phyloP scores from a whole-genome alignment of 2,113 vertebrate genomes.

The Andinoacara biseriatus region DNA sequence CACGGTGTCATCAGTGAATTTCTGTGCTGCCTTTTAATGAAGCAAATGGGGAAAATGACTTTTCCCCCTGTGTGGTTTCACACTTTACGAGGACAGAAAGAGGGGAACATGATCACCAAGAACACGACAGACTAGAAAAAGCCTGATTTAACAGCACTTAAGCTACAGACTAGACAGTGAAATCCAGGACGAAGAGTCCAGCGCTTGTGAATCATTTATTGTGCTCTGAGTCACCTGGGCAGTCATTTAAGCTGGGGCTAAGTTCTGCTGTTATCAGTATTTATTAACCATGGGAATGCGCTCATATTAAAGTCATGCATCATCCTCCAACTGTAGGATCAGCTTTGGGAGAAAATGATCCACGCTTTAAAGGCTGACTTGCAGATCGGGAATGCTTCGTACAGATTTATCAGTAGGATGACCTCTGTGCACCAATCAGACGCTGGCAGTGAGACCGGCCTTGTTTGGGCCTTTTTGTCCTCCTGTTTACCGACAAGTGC shows the following conservation, averaged over 20 bases:
- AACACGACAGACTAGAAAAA: constrained; percentile 70
- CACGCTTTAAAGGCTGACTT: constrained; percentile 10
- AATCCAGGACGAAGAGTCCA: constrained; percentile 70
- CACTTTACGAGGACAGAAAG: constrained; percentile 72
- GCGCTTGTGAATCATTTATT: constrained; percentile 78
- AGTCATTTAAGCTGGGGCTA: constrained; percentile 9
- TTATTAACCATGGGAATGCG: background rate
- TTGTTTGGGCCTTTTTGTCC: constrained; percentile 22
- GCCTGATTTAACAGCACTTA: constrained; percentile 81
- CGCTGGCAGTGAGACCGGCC: constrained; percentile 36
- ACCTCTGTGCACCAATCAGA: constrained; percentile 53
- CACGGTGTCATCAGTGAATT: background rate
- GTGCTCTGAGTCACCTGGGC: background rate
- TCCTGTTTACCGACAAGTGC: constrained; percentile 51
- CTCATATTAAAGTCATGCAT: background rate
- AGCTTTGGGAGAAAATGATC: background rate
- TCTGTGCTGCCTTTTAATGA: background rate
- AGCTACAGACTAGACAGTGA: constrained; percentile 70
- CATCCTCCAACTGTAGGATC: background rate
- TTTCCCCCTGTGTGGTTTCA: constrained; percentile 70
- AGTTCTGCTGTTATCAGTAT: background rate
- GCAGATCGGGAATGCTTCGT: constrained; percentile 12
- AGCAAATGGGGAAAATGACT: constrained; percentile 48
- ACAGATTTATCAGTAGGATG: constrained; percentile 38
- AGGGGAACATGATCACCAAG: constrained; percentile 75